Base-by-base conservation (phyloP, 2,113 vertebrate species). In the Syngnathus floridae region DNA sequence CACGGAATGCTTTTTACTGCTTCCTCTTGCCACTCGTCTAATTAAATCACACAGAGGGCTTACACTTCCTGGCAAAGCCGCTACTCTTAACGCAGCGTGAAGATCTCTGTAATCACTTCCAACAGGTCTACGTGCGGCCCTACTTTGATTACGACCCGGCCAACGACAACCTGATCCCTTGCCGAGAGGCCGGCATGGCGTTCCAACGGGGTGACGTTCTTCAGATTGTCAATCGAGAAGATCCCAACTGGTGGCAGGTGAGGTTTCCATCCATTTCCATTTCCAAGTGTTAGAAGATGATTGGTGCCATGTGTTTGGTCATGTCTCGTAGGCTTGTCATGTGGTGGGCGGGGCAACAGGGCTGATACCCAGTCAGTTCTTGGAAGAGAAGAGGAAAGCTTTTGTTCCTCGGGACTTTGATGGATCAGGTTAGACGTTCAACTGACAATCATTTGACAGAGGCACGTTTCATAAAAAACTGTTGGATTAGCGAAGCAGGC, bases 191-290 rank as follows among this genome's bases (percentile, higher is more conserved):
- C 5, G 97, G 96, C 35, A 88, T 99, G 85, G 92, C 90, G 65
- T 99, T 99, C 88, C 89, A 92, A 70, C 93, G 90, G 81, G 95
- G 94, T 43, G 97, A 98, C 90, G 92, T 98, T 86, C 93, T 99
- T 74, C 96, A 99, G 89, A 96, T 99, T 66, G 95, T 99, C 70
- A 98, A 98, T 86, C 90, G 95, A 59, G 96, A 99, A 87, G 97
- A 99, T 79, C 91, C 93, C 43, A 98, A 98, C 80, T 99, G 97
- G 97, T 99, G 97, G 97, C 97, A 99, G 95, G 96, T 98, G 81
- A 80, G 70, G 38, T 13, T 55, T 56, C 17, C 7, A 41, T 35
- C 13, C 2, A 8, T 3, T 12, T 8, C 22, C n/a, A 1, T 5
- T 17, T 26, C 49, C 26, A 4, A 9, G 7, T 45, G 26, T 37